Conservation (phyloP, 2,888 invertebrate species). For the Trachelus stipa region DNA sequence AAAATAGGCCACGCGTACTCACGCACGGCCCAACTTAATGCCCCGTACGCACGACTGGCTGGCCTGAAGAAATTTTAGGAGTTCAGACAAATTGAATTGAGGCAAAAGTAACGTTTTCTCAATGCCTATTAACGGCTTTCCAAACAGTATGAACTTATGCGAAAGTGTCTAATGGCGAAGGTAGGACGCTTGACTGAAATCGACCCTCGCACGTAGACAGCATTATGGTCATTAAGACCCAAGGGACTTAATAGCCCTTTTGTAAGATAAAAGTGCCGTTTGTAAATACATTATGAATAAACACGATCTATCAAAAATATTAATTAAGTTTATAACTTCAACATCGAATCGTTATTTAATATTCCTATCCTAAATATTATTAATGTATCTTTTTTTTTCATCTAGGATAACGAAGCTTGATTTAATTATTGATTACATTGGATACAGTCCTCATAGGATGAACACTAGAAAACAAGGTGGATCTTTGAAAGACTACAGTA, state of each 20-base stretch:
- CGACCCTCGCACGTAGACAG: background rate
- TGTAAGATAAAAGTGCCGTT: slow-evolving; percentile 55
- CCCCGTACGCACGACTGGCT: background rate
- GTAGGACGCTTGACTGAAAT: background rate
- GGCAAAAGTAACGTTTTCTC: background rate
- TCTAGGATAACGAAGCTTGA: background rate
- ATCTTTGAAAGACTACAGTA: background rate
- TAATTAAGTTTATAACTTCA: background rate
- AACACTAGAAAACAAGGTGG: slow-evolving; percentile 17
- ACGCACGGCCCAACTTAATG: background rate
- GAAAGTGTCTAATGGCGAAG: background rate
- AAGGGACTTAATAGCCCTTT: slow-evolving; percentile 20
- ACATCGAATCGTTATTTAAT: background rate
- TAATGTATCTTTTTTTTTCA: background rate
- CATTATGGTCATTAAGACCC: background rate
- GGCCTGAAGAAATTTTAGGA: background rate
- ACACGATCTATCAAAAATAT: slow-evolving; percentile 15
- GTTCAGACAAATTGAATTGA: background rate
- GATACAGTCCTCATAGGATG: background rate
- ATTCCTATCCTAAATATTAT: background rate
- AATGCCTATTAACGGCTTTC: background rate
- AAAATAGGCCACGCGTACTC: background rate
- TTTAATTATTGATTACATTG: background rate
- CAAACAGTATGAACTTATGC: background rate
- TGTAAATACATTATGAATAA: slow-evolving; percentile 48